A percentile compares a stretch with the other conserved stretches of the same genome.
These are phyloP conservation scores for Eulemur mongoz DNA, from an alignment of 2,797 vertebrate genomes.

Conservation along the genomic window DNA sequence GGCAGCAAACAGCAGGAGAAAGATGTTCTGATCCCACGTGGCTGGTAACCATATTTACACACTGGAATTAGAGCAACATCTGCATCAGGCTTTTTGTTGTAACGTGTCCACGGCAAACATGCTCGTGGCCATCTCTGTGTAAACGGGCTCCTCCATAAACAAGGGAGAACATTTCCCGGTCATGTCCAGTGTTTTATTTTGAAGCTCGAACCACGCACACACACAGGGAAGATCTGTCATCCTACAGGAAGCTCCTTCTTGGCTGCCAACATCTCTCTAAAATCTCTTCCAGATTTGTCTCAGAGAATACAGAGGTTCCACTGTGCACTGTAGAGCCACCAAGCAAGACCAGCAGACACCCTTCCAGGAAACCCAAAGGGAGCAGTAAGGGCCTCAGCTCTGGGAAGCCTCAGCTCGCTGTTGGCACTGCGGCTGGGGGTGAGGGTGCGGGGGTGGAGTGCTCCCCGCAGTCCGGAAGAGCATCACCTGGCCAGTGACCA, in stretches of 20 bases:
- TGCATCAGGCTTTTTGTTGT: not conserved
- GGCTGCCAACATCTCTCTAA: not conserved
- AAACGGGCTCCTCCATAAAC: not conserved
- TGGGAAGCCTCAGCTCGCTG: not conserved
- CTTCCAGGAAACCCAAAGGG: fast-evolving
- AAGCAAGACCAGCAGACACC: not conserved
- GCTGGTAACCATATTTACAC: not conserved
- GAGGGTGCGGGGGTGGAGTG: fast-evolving
- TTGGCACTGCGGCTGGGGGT: not conserved
- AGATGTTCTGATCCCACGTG: not conserved
- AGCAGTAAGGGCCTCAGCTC: fast-evolving
- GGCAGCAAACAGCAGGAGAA: not conserved
- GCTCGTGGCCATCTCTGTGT: fast-evolving
- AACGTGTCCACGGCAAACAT: not conserved
- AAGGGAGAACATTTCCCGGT: not conserved
- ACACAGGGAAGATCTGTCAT: not conserved
- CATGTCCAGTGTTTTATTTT: not conserved
- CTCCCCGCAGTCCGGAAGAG: fast-evolving
- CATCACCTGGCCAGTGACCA: fast-evolving
- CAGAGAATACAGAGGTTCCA: not conserved
- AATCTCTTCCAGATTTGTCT: not conserved
- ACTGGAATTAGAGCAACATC: not conserved
- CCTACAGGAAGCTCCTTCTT: not conserved
- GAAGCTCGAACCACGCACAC: not conserved
- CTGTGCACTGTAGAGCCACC: not conserved